These are phyloP conservation scores for Ophiothrix spiculata DNA, from an alignment of 35 echinoderm and acorn worm species.

Conservation along the genomic window DNA sequence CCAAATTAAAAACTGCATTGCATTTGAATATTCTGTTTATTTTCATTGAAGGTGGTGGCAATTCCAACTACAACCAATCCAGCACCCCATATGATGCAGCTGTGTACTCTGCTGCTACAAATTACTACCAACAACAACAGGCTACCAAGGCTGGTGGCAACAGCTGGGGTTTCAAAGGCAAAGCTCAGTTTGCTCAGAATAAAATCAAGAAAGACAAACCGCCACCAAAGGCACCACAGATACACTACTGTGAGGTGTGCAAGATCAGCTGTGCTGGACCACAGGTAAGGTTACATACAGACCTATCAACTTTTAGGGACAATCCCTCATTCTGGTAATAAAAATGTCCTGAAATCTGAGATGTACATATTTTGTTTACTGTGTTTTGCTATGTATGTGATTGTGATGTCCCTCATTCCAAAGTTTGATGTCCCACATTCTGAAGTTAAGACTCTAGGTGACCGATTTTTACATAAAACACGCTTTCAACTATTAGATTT, in stretches of 20 bases:
- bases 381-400: too few species aligned
- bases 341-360: too few species aligned
- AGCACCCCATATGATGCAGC: conserved; percentile 84
- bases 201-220: conserved; percentile 36
- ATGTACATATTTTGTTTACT: too few species aligned
- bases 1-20: too few species aligned
- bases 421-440: too few species aligned
- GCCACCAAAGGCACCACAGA: conserved; percentile 83
- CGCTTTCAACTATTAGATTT: too few species aligned
- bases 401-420: too few species aligned
- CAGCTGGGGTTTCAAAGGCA: conserved; percentile 23
- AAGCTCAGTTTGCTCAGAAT: conserved; percentile 52
- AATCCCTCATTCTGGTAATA: too few species aligned
- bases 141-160: conserved; percentile 43
- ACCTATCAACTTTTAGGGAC: not conserved
- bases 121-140: conserved; percentile 98
- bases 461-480: too few species aligned
- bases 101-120: conserved; percentile 89
- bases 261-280: conserved; percentile 99
- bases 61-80: conserved; percentile 4
- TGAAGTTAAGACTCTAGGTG: too few species aligned
- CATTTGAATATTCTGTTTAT: not conserved
- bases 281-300: conserved; percentile 41
- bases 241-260: conserved; percentile 97
- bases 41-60: not conserved